These are phyloP conservation scores for Hephaestus fuliginosus DNA, from an alignment of 2,797 vertebrate species.

Conservation along the genomic window DNA sequence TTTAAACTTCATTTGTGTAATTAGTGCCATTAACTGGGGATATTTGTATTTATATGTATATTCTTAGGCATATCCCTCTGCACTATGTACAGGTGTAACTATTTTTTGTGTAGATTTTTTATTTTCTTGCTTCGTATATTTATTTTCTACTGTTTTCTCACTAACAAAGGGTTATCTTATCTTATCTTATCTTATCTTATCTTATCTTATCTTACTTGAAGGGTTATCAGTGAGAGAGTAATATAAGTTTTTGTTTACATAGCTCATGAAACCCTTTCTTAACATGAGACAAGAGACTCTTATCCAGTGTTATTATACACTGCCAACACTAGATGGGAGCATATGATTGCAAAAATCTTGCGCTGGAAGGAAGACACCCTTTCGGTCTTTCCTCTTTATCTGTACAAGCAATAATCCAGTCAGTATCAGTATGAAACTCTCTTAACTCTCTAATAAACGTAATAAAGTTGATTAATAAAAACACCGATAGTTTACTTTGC, in stretches of 20 bases:
- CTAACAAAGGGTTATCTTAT: no score
- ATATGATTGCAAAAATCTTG: not conserved
- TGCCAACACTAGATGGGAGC: slow-evolving; percentile 44
- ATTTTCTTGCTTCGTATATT: no score
- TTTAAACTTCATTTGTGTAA: not conserved
- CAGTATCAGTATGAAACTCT: not conserved
- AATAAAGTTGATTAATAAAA: not conserved
- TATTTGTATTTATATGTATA: no score
- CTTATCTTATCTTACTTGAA: no score
- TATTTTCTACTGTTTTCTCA: no score
- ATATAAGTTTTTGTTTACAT: not conserved
- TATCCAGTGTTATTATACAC: not conserved
- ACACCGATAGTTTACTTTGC: not conserved
- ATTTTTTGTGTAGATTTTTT: no score
- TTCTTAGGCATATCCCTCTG: no score
- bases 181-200: no score
- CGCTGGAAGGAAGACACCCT: not conserved
- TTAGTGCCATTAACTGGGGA: no score
- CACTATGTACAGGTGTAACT: no score
- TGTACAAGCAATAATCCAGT: not conserved
- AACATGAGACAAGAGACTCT: not conserved
- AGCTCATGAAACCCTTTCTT: not conserved
- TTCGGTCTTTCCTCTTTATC: not conserved
- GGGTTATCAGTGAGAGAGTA: not conserved
- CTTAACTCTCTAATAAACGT: not conserved